A percentile compares a stretch with the other conserved stretches of the same genome.
Conservation (phyloP, 2,797 vertebrate genomes). For the Denticeps clupeoides region DNA sequence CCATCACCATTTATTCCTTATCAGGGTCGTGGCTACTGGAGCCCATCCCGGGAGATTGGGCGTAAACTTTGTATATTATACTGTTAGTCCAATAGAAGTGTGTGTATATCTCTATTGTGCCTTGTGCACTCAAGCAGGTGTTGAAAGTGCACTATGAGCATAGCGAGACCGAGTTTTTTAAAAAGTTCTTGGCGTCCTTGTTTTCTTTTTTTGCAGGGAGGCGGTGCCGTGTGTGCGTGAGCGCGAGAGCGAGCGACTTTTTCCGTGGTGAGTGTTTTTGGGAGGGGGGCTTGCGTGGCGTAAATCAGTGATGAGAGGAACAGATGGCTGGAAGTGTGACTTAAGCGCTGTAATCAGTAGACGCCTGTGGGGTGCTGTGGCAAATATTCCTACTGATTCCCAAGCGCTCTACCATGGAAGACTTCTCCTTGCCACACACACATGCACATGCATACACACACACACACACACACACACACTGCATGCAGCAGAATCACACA, state of each 20-base stretch:
- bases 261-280: not conserved
- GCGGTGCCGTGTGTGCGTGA: not conserved
- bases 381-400: not conserved
- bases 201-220: no score
- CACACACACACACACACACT: not conserved
- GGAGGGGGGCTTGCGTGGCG: not conserved
- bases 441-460: not conserved
- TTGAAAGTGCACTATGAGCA: no score
- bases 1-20: no score
- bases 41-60: no score
- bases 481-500: not conserved
- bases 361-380: not conserved
- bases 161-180: no score
- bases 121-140: no score
- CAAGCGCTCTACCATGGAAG: no score
- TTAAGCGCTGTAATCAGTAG: constrained; percentile 4
- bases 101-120: no score
- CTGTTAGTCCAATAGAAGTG: no score
- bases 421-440: not conserved
- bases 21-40: no score
- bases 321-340: constrained; percentile 4
- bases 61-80: no score
- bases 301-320: constrained; percentile 1
- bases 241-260: not conserved
- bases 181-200: no score